Percentiles rank a stretch among this genome's conserved stretches.
Evolutionary conservation across 1,140 invertebrate species (phyloP).

Genomic region (Frieseomelitta varia): DNA sequence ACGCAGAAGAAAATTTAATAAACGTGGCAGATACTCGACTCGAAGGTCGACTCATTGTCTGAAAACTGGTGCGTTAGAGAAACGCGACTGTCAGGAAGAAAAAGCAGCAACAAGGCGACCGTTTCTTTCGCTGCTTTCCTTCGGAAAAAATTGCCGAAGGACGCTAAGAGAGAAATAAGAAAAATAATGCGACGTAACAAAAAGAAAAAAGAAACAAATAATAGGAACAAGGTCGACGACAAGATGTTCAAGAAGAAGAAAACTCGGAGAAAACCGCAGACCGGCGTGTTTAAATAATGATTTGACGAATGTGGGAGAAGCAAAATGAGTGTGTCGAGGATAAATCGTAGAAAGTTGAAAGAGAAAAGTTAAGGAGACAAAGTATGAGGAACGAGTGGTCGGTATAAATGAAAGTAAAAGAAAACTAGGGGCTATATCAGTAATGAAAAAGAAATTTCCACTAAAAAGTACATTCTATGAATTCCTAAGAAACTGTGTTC

Average conservation of each 20-base stretch:
- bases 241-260: not conserved
- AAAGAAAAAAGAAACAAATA: not conserved
- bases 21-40: not conserved
- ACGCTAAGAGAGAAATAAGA: not conserved
- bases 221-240: not conserved
- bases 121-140: not conserved
- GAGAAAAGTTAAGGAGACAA: not conserved
- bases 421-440: not conserved
- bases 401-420: not conserved
- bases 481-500: not conserved
- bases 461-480: too few species aligned
- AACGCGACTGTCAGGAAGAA: constrained; percentile 9
- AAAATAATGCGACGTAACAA: not conserved
- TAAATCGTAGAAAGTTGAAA: not conserved
- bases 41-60: not conserved
- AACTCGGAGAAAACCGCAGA: not conserved
- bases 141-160: constrained; percentile 4
- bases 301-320: not conserved
- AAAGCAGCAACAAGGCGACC: not conserved
- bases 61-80: not conserved
- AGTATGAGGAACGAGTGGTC: not conserved
- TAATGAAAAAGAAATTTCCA: not conserved
- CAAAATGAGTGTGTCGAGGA: not conserved
- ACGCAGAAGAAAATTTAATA: constrained; percentile 7
- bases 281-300: constrained; percentile 3